Evolutionary conservation across 2,797 vertebrate genomes (phyloP).

Genomic region (Sphenopsis melanotis): DNA sequence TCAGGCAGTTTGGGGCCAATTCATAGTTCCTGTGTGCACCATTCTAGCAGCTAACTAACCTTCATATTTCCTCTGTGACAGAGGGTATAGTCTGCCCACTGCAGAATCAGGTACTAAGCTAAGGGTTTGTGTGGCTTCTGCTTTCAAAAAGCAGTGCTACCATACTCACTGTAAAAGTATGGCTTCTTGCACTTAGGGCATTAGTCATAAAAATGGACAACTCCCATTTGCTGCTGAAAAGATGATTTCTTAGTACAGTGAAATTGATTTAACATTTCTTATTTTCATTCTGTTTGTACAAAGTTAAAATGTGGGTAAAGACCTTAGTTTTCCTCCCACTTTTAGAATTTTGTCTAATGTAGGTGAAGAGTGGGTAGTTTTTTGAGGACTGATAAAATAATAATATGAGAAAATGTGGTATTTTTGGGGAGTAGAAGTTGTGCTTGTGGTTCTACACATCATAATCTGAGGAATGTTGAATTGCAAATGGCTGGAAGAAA

Average conservation of each 20-base stretch:
- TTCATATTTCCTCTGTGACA: neutral
- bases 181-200: neutral
- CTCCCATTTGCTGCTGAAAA: neutral
- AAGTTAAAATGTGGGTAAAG: neutral
- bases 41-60: neutral
- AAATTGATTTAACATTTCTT: neutral
- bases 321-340: neutral
- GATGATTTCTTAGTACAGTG: neutral
- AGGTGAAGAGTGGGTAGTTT: neutral
- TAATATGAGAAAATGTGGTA: fast-evolving
- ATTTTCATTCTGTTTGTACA: neutral
- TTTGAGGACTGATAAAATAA: neutral
- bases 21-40: neutral
- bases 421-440: neutral
- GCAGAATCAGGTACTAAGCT: too few species aligned
- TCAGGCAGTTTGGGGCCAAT: neutral
- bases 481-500: neutral
- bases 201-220: neutral
- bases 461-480: neutral
- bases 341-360: neutral
- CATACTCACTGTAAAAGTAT: neutral
- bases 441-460: neutral
- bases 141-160: neutral
- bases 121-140: neutral
- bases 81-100: neutral